A percentile compares a stretch with the other conserved stretches of the same genome.
Conservation (phyloP, 2,113 vertebrate species). For the Trichomycterus rosablanca region DNA sequence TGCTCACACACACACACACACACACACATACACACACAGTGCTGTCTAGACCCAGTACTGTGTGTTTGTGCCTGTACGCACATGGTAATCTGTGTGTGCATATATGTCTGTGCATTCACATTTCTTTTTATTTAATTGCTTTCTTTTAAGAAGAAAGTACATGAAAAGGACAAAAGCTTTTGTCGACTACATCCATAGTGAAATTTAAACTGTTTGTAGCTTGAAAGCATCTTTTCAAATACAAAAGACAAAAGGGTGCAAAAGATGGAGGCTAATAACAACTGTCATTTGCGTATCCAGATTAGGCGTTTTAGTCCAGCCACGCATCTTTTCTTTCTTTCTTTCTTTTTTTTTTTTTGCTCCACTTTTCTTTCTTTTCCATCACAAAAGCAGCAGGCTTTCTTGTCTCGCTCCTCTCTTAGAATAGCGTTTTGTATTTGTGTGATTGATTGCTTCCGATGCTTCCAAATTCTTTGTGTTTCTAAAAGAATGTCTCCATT, state of each 20-base stretch:
- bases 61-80: conserved; percentile 4
- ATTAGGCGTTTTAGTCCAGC: conserved; percentile 41
- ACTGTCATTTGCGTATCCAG: conserved; percentile 45
- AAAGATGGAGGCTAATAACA: conserved; percentile 52
- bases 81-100: conserved; percentile 12
- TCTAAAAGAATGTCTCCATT: conserved; percentile 48
- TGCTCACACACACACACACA: no score
- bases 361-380: conserved; percentile 8
- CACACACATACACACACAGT: no score
- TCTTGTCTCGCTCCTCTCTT: conserved; percentile 35
- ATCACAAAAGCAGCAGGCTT: conserved; percentile 46
- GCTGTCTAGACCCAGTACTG: no score
- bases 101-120: conserved; percentile 22
- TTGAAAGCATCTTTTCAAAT: conserved; percentile 62
- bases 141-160: conserved; percentile 42
- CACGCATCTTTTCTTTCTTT: conserved; percentile 18
- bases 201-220: conserved; percentile 58
- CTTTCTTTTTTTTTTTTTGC: not conserved
- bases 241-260: conserved; percentile 55
- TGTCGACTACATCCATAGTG: conserved; percentile 43
- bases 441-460: conserved; percentile 53
- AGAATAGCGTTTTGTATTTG: conserved; percentile 43
- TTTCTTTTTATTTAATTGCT: conserved; percentile 47
- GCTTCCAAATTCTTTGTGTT: conserved; percentile 50
- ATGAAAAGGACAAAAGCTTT: conserved; percentile 36